Evolutionary conservation across 1,140 invertebrate genomes (phyloP).

Genomic region (Lepidurus packardi): DNA sequence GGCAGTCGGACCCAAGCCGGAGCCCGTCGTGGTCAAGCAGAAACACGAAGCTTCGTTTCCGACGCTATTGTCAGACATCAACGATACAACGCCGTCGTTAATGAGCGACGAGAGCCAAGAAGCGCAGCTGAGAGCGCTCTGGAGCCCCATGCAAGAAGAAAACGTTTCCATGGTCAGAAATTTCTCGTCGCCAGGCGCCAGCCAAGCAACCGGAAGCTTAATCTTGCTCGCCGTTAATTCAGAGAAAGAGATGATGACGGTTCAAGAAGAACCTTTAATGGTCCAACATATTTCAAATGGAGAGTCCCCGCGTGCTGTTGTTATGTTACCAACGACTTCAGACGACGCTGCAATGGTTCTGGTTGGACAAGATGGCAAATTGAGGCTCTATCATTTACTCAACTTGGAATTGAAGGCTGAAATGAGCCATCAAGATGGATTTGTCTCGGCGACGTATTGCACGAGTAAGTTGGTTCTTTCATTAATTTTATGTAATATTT

Average conservation of each 20-base stretch:
- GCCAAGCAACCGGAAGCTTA: not conserved
- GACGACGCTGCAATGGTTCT: constrained; percentile 32
- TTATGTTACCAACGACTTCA: constrained; percentile 30
- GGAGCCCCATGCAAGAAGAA: not conserved
- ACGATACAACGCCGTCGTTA: not conserved
- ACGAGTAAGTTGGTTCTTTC: constrained; percentile 52
- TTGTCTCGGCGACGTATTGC: constrained; percentile 68
- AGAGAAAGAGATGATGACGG: not conserved
- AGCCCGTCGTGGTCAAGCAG: not conserved
- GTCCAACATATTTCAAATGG: not conserved
- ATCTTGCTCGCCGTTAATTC: not conserved
- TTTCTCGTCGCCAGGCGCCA: not conserved
- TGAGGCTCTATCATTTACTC: constrained; percentile 34
- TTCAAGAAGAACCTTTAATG: not conserved
- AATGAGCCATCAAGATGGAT: constrained; percentile 53
- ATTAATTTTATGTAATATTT: not conserved
- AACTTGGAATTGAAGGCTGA: constrained; percentile 48
- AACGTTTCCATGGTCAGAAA: not conserved
- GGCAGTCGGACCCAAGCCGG: not conserved
- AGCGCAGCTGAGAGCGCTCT: not conserved
- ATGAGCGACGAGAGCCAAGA: constrained; percentile 9
- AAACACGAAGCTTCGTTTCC: not conserved
- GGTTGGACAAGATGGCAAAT: constrained; percentile 33
- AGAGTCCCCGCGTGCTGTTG: constrained; percentile 32
- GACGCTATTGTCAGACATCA: not conserved